Base-by-base conservation (phyloP, 2,113 vertebrate genomes). In the Coryphaenoides rupestris region DNA sequence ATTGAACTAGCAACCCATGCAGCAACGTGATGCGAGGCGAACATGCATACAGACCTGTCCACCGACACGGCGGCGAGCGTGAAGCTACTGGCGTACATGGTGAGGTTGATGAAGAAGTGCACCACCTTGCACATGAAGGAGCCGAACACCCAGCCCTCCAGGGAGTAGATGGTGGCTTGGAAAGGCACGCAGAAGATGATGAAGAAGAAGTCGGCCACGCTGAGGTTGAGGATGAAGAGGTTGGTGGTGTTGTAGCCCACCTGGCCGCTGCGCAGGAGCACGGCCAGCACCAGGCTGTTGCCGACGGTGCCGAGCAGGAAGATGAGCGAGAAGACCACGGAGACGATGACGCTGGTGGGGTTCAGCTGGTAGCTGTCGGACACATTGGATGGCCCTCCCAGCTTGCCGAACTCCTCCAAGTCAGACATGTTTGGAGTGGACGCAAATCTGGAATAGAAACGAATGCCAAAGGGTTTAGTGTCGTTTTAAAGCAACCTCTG, bases 41-140 rank as follows among this genome's bases (percentile, higher is more conserved):
- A 12, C 5, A 12, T 21, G n/a, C 56, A 15, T 73, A 94, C 58
- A 17, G 72, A 95, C 93, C 93, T 92, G 91, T 95, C 93, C 5
- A 95, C 93, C 1, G 94, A 94, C 69, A 94, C 90, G 0, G 92
- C 92, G 0, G 93, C 93, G 13, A 95, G 82, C 0, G 94, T 95
- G 84, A 95, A 94, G 84, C 94, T 95, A 90, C 93, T 95, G 66
- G 94, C 93, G 0, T 94, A 94, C 94, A 95, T 95, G 79, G 93
- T 94, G 69, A 95, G 90, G 87, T 94, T 94, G 85, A 95, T 95
- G 81, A 94, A 93, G 86, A 95, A 95, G 80, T 94, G 93, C 49
- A 95, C 93, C 3, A 85, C 90, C 77, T 95, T 95, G 87, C 93
- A 94, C 91, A 94, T 92, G 81, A 94, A 95, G 45, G 93, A 93